Conservation (phyloP, 2,113 vertebrate species). For the Ellobius talpinus region DNA sequence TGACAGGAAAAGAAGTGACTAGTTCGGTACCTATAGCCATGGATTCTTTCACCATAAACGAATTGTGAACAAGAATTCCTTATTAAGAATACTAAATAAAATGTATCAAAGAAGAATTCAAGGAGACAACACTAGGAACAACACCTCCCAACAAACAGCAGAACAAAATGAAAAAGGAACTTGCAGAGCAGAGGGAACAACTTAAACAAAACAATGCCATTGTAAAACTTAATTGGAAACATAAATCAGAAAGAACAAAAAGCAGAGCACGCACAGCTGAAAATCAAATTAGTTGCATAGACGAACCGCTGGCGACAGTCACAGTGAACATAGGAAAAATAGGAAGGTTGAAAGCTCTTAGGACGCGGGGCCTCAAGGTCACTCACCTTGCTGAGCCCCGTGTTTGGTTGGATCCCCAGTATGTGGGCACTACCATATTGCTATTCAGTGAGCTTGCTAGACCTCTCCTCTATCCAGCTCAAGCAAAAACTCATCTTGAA, state of each 20-base stretch:
- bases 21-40: neutral
- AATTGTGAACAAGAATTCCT: conserved; percentile 34
- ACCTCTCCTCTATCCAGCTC: neutral
- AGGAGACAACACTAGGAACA: neutral
- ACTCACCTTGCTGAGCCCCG: neutral
- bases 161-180: conserved; percentile 17
- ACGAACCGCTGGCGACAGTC: conserved; percentile 16
- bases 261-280: conserved; percentile 50
- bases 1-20: neutral
- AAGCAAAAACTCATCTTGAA: neutral
- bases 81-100: neutral
- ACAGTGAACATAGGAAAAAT: neutral
- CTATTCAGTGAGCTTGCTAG: neutral
- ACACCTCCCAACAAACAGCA: neutral
- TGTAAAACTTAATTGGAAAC: conserved; percentile 58
- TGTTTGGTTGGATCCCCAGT: neutral
- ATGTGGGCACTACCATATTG: no score
- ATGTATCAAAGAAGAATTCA: conserved; percentile 46
- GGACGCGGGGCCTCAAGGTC: no score
- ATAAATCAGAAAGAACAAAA: conserved; percentile 55
- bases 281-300: conserved; percentile 46
- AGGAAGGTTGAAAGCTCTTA: neutral
- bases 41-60: neutral
- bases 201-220: conserved; percentile 40
- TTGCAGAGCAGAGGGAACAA: conserved; percentile 59